phyloP scores from a whole-genome alignment of 2,888 invertebrate species.

The Nycteola revayana region DNA sequence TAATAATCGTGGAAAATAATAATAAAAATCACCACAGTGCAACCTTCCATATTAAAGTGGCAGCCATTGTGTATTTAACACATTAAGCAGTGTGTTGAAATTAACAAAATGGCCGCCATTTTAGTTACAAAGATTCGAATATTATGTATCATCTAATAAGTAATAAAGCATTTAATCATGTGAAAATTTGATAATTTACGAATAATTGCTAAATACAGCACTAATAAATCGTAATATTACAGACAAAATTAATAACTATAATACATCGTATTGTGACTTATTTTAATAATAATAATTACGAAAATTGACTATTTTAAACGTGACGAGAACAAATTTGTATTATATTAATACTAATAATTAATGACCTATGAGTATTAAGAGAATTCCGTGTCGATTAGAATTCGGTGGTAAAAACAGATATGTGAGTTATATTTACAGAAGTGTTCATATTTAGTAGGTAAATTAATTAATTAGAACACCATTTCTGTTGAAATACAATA shows the following conservation, averaged over 20 bases:
- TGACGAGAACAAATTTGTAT: conserved; percentile 65
- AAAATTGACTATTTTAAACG: conserved; percentile 64
- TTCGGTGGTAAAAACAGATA: conserved; percentile 69
- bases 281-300: conserved; percentile 43
- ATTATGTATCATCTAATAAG: conserved; percentile 22
- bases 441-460: too few species aligned
- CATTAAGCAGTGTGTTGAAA: too few species aligned
- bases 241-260: conserved; percentile 15
- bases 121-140: too few species aligned
- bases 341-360: conserved; percentile 31
- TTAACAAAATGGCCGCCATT: too few species aligned
- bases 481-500: too few species aligned
- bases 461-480: neutral
- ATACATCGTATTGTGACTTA: conserved; percentile 43
- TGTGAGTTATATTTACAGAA: conserved; percentile 43
- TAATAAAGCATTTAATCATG: conserved; percentile 18
- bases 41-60: too few species aligned
- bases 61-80: too few species aligned
- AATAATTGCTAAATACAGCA: conserved; percentile 21
- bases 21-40: conserved; percentile 4
- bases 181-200: conserved; percentile 22
- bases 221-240: conserved; percentile 30
- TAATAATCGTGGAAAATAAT: neutral
- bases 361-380: conserved; percentile 60
- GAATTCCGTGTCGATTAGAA: conserved; percentile 46